phyloP scores from a whole-genome alignment of 2,797 vertebrate species.

The Cichlasoma orientale region DNA sequence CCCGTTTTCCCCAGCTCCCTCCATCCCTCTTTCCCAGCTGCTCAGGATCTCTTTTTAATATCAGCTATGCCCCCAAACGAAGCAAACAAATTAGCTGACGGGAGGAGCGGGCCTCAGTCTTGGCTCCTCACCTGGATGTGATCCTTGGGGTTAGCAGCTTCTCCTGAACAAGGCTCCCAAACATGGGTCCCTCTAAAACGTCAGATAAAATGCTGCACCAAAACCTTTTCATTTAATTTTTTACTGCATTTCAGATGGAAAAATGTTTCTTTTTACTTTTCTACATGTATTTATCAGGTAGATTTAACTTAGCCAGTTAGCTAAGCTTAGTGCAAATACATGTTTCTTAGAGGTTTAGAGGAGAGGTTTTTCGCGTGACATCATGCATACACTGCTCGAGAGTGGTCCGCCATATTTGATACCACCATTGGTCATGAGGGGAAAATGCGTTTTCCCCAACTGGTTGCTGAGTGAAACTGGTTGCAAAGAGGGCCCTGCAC shows the following conservation, averaged over 20 bases:
- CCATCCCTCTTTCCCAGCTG: conserved; percentile 27
- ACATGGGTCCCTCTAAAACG: neutral
- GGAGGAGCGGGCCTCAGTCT: conserved; percentile 43
- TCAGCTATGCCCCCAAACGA: conserved; percentile 62
- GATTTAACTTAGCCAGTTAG: neutral
- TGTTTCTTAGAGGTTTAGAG: too few species aligned
- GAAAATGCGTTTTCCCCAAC: fast-evolving
- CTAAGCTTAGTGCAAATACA: neutral
- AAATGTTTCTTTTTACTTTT: neutral
- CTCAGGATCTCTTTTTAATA: conserved; percentile 72
- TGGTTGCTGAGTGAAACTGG: neutral
- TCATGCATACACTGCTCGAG: neutral
- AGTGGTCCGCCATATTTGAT: neutral
- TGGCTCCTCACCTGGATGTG: conserved; percentile 55
- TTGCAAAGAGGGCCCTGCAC: neutral
- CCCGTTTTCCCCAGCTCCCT: conserved; percentile 47
- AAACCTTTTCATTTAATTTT: neutral
- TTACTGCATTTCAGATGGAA: neutral
- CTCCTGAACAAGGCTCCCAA: conserved; percentile 3
- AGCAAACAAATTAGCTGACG: conserved; percentile 76
- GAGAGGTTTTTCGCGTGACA: neutral
- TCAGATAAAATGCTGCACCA: neutral
- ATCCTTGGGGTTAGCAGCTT: conserved; percentile 37
- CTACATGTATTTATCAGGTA: neutral
- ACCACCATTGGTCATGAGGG: neutral